A percentile compares a stretch with the other conserved stretches of the same genome.
These are phyloP conservation scores for Orthonyx spaldingii DNA, from an alignment of 2,113 vertebrate genomes.

Conservation along the genomic window DNA sequence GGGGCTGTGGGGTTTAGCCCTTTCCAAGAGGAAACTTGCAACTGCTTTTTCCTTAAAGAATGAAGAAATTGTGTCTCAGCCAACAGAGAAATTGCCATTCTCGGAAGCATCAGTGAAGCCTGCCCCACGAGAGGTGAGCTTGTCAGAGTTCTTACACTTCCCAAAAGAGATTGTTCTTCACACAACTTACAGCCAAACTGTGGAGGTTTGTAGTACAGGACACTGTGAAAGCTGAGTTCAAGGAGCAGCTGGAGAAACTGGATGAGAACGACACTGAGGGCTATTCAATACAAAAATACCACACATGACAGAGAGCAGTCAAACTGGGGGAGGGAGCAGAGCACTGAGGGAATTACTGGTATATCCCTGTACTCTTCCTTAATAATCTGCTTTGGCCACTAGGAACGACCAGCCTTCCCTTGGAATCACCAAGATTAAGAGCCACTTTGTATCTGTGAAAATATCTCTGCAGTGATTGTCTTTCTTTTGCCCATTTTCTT, in stretches of 20 bases:
- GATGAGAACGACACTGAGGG: background rate
- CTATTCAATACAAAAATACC: background rate
- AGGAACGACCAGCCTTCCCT: background rate
- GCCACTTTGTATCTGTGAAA: background rate
- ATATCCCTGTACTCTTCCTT: background rate
- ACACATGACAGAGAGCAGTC: background rate
- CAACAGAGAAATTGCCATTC: background rate
- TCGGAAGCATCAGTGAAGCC: background rate
- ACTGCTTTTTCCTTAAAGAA: constrained; percentile 9
- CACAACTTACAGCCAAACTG: rapidly evolving
- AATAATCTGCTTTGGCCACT: background rate
- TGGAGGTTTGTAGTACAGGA: background rate
- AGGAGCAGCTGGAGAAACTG: background rate
- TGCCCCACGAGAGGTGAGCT: constrained; percentile 33
- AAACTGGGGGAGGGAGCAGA: background rate
- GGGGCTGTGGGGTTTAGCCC: background rate
- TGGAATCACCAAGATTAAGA: background rate
- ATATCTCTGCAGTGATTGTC: background rate
- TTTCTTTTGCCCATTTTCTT: background rate
- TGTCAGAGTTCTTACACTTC: background rate
- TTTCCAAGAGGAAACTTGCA: background rate
- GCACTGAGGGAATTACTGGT: no score
- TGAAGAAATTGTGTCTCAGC: constrained; percentile 45
- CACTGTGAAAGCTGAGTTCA: background rate
- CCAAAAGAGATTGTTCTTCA: background rate